Conservation (phyloP, 1,140 invertebrate species). For the Melitaea cinxia region DNA sequence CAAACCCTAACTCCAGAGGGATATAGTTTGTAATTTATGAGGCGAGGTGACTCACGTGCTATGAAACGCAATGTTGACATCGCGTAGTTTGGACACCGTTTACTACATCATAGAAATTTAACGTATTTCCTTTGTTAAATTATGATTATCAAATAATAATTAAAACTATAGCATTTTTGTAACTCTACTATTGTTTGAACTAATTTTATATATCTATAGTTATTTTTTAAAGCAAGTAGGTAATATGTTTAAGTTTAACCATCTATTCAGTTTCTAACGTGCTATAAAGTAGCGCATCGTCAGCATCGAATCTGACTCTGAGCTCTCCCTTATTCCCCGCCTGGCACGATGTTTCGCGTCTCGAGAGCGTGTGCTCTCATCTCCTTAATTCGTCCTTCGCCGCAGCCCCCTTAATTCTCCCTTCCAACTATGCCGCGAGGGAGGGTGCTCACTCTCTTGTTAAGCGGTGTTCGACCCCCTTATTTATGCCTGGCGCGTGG, state of each 20-base stretch:
- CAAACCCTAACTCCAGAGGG: constrained; percentile 75
- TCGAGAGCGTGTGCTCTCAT: constrained; percentile 80
- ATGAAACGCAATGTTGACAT: constrained; percentile 68
- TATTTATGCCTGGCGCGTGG: constrained; percentile 72
- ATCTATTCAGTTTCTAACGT: neutral
- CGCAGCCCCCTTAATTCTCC: constrained; percentile 74
- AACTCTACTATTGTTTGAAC: neutral
- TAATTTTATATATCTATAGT: neutral
- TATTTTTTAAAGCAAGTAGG: neutral
- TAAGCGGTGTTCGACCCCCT: constrained; percentile 74
- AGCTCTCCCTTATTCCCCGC: constrained; percentile 56
- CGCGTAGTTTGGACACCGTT: constrained; percentile 47
- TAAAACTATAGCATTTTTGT: neutral
- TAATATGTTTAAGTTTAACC: neutral
- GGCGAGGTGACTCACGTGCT: constrained; percentile 67
- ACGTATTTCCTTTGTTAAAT: neutral
- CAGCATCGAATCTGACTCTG: constrained; percentile 13
- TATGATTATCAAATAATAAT: too few species aligned
- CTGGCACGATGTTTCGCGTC: constrained; percentile 68
- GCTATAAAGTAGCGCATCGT: constrained; percentile 15
- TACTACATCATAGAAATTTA: neutral
- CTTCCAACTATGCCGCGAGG: constrained; percentile 54
- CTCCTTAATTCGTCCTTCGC: constrained; percentile 82
- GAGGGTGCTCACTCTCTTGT: constrained; percentile 74
- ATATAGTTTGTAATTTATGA: constrained; percentile 79